Percentiles rank a stretch among this genome's conserved stretches.
These are phyloP conservation scores for Micrasema minimum DNA, from an alignment of 1,140 invertebrate genomes.

Conservation along the genomic window DNA sequence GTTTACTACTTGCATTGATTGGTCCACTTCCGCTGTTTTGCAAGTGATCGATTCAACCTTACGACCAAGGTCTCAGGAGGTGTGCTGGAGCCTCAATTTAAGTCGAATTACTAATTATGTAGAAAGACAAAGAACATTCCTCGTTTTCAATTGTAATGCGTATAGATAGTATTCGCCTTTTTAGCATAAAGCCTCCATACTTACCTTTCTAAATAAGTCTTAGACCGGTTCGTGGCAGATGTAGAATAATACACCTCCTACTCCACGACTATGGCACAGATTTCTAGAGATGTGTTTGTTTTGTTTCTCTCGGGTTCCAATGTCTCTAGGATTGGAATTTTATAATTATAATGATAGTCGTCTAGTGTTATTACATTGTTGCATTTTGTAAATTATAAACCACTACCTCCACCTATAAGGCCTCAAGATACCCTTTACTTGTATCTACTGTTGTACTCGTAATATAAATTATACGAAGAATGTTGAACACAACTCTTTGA, in stretches of 20 bases:
- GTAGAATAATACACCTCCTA: constrained; percentile 27
- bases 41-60: background rate
- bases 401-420: too few relatives aligned
- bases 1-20: background rate
- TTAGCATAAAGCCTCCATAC: constrained; percentile 20
- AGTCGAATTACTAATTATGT: background rate
- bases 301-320: constrained; percentile 6
- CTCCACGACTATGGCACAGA: constrained; percentile 21
- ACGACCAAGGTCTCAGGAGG: background rate
- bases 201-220: constrained; percentile 27
- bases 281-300: constrained; percentile 28
- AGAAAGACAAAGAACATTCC: constrained; percentile 16
- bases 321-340: too few relatives aligned
- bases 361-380: too few relatives aligned
- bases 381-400: too few relatives aligned
- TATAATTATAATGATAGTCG: too few relatives aligned
- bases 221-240: constrained; percentile 11
- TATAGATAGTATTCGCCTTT: constrained; percentile 16
- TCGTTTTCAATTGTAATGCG: background rate
- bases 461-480: too few relatives aligned
- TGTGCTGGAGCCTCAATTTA: background rate
- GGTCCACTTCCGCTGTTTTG: constrained; percentile 9
- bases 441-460: too few relatives aligned
- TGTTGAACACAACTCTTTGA: too few relatives aligned
- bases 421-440: too few relatives aligned